These are phyloP conservation scores for Oryzias woworae DNA, from an alignment of 2,113 vertebrate species.

Conservation along the genomic window DNA sequence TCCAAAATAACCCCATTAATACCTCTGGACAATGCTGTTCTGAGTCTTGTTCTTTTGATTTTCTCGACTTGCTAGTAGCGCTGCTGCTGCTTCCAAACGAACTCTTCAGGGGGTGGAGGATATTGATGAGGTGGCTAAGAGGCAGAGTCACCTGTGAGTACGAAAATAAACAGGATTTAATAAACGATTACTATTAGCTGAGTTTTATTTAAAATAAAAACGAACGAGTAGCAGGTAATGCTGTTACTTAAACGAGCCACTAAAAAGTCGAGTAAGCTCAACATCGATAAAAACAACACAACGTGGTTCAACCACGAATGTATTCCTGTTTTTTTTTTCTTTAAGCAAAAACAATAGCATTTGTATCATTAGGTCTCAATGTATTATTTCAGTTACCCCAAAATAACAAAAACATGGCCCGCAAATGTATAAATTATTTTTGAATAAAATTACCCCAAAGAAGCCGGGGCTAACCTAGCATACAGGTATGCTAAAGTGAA, in stretches of 20 bases:
- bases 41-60: slow-evolving; percentile 79
- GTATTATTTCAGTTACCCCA: too few relatives aligned
- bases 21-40: slow-evolving; percentile 83
- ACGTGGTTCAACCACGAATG: too few relatives aligned
- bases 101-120: slow-evolving; percentile 89
- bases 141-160: slow-evolving; percentile 89
- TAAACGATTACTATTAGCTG: too few relatives aligned
- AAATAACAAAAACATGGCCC: neutral
- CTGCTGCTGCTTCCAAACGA: slow-evolving; percentile 70
- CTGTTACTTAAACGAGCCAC: too few relatives aligned
- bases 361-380: too few relatives aligned
- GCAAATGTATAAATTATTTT: too few relatives aligned
- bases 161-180: neutral
- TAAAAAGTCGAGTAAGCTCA: too few relatives aligned
- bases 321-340: too few relatives aligned
- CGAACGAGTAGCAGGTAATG: too few relatives aligned
- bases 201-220: too few relatives aligned
- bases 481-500: neutral
- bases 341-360: too few relatives aligned
- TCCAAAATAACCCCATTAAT: slow-evolving; percentile 3
- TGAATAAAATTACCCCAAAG: neutral
- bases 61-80: slow-evolving; percentile 65
- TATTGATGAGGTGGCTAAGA: slow-evolving; percentile 93
- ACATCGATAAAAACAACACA: too few relatives aligned
- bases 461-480: slow-evolving; percentile 25